A percentile compares a stretch with the other conserved stretches of the same genome.
phyloP scores from a whole-genome alignment of 2,888 invertebrate genomes.

The Coelopa pilipes region DNA sequence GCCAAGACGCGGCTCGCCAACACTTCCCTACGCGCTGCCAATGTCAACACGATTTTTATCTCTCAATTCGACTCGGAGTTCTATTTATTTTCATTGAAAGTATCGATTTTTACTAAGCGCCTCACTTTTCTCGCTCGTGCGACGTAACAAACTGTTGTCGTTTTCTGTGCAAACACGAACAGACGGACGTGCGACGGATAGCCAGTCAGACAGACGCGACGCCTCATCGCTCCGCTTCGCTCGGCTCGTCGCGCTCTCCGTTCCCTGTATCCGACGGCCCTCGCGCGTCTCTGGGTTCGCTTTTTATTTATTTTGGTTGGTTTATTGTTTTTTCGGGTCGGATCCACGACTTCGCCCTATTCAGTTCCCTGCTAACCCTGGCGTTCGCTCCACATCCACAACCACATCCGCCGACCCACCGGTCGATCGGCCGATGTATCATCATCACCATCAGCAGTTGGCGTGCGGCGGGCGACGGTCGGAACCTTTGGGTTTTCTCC shows the following conservation, averaged over 20 bases:
- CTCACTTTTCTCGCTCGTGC: background rate
- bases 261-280: background rate
- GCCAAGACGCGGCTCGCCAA: no score
- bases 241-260: background rate
- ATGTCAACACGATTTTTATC: no score
- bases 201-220: background rate
- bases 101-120: slow-evolving; percentile 29
- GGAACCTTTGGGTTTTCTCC: background rate
- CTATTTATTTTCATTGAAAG: slow-evolving; percentile 6
- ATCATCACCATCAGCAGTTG: background rate
- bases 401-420: background rate
- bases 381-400: slow-evolving; percentile 36
- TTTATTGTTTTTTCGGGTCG: background rate
- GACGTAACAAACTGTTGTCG: background rate
- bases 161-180: background rate
- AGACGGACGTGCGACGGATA: background rate
- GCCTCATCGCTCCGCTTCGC: slow-evolving; percentile 4
- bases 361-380: slow-evolving; percentile 40
- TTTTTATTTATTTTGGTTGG: slow-evolving; percentile 16
- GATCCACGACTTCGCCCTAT: background rate
- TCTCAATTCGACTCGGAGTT: background rate
- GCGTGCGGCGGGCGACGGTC: background rate
- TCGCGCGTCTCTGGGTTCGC: background rate
- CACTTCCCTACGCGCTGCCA: no score
- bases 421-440: no score